phyloP scores from a whole-genome alignment of 2,888 invertebrate species.

The Pseudococcus viburni region DNA sequence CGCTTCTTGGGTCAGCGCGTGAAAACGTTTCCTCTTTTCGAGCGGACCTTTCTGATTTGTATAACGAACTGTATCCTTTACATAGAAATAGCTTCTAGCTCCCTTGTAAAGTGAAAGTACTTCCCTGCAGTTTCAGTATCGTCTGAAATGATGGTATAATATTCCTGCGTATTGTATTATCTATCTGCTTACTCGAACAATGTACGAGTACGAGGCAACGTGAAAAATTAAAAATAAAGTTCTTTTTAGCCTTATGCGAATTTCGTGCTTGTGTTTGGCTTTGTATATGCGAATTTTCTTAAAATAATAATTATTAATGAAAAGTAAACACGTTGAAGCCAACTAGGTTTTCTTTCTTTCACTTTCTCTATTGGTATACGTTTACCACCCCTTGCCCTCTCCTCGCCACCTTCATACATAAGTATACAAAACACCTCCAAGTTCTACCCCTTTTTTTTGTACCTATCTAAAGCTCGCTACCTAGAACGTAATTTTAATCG shows the following conservation, averaged over 20 bases:
- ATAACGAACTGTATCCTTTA: not conserved
- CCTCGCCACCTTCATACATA: too few relatives aligned
- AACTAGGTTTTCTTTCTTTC: not conserved
- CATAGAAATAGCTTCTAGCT: too few relatives aligned
- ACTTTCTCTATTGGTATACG: not conserved
- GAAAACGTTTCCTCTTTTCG: not conserved
- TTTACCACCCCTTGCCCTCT: too few relatives aligned
- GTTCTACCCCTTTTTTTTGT: not conserved
- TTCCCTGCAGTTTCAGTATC: too few relatives aligned
- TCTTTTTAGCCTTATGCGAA: not conserved
- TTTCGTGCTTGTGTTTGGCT: not conserved
- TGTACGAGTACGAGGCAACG: not conserved
- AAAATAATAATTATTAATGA: conserved; percentile 43
- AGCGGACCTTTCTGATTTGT: not conserved
- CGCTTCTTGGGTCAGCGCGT: not conserved
- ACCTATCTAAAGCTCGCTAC: not conserved
- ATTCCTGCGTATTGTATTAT: too few relatives aligned
- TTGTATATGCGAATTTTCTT: conserved; percentile 22
- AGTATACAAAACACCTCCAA: not conserved
- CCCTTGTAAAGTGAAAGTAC: too few relatives aligned
- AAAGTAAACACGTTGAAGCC: conserved; percentile 31
- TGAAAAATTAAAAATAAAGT: not conserved
- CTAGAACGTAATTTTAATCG: not conserved
- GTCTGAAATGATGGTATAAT: too few relatives aligned
- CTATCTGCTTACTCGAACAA: too few relatives aligned